Evolutionary conservation across 2,113 vertebrate species (phyloP), one percentile per base, ranked within the genome.

Genomic region (Malurus elegans): DNA sequence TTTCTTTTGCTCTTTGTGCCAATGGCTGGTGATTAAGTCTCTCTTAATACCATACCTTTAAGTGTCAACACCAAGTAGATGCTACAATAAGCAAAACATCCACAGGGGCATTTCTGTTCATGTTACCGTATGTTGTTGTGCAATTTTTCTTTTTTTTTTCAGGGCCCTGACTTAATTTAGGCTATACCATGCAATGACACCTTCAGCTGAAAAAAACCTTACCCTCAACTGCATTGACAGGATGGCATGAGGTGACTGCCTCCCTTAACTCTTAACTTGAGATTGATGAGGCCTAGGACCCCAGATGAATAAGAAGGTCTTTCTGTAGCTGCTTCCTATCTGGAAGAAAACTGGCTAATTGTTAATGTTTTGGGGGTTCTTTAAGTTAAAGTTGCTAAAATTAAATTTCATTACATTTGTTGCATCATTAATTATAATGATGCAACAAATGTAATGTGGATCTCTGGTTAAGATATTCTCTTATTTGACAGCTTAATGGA

Each of bases 91-190:
- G 5, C 9, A 83, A 80, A 86, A 70, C 3, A 11, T 38, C 36
- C 17, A 31, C 14, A 45, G 6, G 9, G 5, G 14, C 2, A 11
- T 58, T 60, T 87, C 19, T 3, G 5, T 47, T 71, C 12, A 11
- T 3, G 8, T 12, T 34, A 54, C 4, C 4, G 2, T 29, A 44
- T 0, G 1, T 15, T 54, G 14, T 9, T 53, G 6, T 24, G 14
- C 1, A 2, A 7, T 14, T 34, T 26, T 21, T 13, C 21, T 28
- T 16, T 48, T 61, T 45, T 56, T 48, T 1, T 28, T 50, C 18
- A 38, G 3, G 5, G 64, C 69, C 14, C 10, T 44, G 28, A 34
- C 18, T 24, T 64, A 32, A 47, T 76, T 80, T 58, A 66, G 28
- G 31, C 48, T 40, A 57, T 40, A 13, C 8, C 12, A 36, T 45